Base-by-base conservation (phyloP, 2,797 vertebrate genomes). In the Rhadinocentrus ornatus region DNA sequence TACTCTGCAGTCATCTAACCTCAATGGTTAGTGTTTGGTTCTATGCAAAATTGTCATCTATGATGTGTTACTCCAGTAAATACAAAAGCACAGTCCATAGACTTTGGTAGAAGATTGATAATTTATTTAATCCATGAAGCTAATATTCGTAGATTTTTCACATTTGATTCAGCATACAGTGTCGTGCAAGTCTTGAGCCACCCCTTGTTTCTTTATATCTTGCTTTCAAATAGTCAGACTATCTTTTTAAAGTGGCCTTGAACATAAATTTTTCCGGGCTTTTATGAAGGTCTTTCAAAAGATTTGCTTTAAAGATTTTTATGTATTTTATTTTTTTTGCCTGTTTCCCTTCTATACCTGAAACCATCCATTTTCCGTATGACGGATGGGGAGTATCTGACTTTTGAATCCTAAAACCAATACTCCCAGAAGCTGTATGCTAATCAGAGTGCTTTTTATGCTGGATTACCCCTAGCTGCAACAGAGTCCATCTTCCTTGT, bases 381-480 rank as follows among this genome's bases (percentile, higher is more conserved):
- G 37, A 39, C 2, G 13, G 37, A 39, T 15, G 13, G 37, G 15
- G 13, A 39, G 13, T 8, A 12, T 50, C 4, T 0, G 10, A n/a
- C 48, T 3, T 50, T 11, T 22, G n/a, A 48, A n/a, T 73, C 26
- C 20, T 63, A 16, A 15, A 18, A 62, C 15, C 0, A 18, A 31
- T 7, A 48, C 26, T 22, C 5, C n/a, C 6, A 32, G 34, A 1
- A 24, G 32, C 20, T 39, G 62, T 3, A 27, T 1, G 3, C 1
- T 52, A 56, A 61, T 73, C 27, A 41, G 8, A 3, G 7, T 22
- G 13, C 6, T 58, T 34, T 44, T 29, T 68, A 39, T 56, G 4
- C 48, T 66, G 57, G 6, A 46, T 57, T 35, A 66, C 41, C 27
- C 56, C 63, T 31, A 68, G 15, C 41, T 48, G 55, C n/a, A 39